These are phyloP conservation scores for Callimorpha dominula DNA, from an alignment of 2,888 invertebrate species.

Conservation along the genomic window DNA sequence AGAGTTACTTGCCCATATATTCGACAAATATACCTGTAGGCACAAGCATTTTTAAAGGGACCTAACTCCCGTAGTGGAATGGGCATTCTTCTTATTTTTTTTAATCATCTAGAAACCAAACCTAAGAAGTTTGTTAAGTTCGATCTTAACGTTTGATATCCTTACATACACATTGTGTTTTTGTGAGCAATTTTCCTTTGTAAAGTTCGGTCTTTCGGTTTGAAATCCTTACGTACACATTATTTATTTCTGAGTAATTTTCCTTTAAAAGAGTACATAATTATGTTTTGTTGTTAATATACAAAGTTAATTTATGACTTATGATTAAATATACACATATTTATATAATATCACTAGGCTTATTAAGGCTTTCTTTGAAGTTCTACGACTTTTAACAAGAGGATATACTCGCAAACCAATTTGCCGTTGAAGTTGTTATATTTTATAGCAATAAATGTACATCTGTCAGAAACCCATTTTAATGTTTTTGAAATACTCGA, in stretches of 20 bases:
- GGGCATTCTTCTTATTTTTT: too few species aligned
- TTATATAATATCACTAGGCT: background rate
- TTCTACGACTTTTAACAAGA: background rate
- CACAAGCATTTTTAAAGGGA: too few species aligned
- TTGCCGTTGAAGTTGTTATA: constrained; percentile 8
- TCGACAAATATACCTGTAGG: too few species aligned
- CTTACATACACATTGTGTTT: too few species aligned
- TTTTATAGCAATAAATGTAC: background rate
- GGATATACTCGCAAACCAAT: background rate
- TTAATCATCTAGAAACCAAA: too few species aligned
- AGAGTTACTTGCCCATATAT: too few species aligned
- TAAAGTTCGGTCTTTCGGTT: too few species aligned
- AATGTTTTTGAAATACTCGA: background rate
- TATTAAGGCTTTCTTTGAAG: background rate
- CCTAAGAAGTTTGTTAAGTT: too few species aligned
- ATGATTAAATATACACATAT: background rate
- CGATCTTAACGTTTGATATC: too few species aligned
- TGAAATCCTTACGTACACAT: too few species aligned
- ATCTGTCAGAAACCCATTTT: background rate
- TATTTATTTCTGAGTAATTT: background rate
- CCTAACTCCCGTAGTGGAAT: too few species aligned
- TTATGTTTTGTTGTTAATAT: background rate
- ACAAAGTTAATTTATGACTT: background rate
- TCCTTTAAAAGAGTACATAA: background rate
- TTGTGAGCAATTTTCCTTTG: too few species aligned